Evolutionary conservation across 2,113 vertebrate species (phyloP), one percentile per base, ranked within the genome.

Genomic region (Tretioscincus oriximinensis): DNA sequence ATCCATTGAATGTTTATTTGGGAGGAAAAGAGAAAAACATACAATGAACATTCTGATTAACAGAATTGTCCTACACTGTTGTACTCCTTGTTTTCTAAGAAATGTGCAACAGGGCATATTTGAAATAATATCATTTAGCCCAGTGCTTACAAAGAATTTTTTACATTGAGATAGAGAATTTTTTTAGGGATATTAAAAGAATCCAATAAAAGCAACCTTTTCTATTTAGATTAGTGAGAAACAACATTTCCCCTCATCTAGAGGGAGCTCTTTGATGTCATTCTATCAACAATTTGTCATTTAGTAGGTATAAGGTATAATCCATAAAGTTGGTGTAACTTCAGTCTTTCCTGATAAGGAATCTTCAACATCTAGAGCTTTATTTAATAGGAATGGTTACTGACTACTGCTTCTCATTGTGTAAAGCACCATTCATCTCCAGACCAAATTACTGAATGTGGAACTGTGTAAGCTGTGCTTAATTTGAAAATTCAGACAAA

Each of bases 261-360:
- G 85, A 78, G 82, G 83, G 88, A 88, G 84, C 70, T 81, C 83
- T 90, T 90, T 77, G 90, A 88, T 83, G 88, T 77, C 80, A 72
- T 89, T 91, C 86, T 86, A 75, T 89, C 82, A 92, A 79, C 90
- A 90, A 69, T 88, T 88, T 83, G 88, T 89, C 90, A 92, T 88
- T 92, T 83, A 82, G 70, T 41, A 51, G 63, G 83, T 76, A 84
- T 87, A 90, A 12, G 86, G 22, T 81, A 76, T 72, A 90, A 79
- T 73, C 76, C 18, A 78, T 76, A 90, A 84, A 82, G 73, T 77
- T 84, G 86, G 82, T 75, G 88, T 80, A 87, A 86, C 72, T 83
- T 73, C 85, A 86, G 84, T 79, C 86, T 81, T 86, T 76, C 76
- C 83, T 82, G 54, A 35, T 60, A 61, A 0, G 2, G 85, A 54